phyloP scores from a whole-genome alignment of 23 tunicate species.

The Halocynthia roretzi region DNA sequence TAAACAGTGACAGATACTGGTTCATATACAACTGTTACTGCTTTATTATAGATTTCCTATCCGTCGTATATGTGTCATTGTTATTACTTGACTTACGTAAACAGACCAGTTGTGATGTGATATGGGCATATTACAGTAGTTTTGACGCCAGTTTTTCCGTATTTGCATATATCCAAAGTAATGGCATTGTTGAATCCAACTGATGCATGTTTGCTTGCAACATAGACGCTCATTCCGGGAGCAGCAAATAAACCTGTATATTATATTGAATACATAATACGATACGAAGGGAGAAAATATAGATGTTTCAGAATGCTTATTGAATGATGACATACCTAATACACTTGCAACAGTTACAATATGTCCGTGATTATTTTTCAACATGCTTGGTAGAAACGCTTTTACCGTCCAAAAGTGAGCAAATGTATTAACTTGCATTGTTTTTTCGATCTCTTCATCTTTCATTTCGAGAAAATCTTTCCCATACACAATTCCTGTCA shows the following conservation, averaged over 20 bases:
- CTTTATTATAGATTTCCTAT: too few relatives aligned
- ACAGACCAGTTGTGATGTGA: slow-evolving; percentile 75
- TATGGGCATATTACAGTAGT: slow-evolving; percentile 83
- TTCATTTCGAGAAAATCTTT: slow-evolving; percentile 52
- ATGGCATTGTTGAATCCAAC: slow-evolving; percentile 68
- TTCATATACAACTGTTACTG: too few relatives aligned
- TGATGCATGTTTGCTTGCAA: slow-evolving; percentile 71
- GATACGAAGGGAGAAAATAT: neutral
- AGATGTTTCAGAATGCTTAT: too few relatives aligned
- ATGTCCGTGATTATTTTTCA: slow-evolving; percentile 68
- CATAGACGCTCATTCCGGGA: slow-evolving; percentile 81
- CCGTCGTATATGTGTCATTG: too few relatives aligned
- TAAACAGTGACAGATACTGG: too few relatives aligned
- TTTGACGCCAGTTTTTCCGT: slow-evolving; percentile 40
- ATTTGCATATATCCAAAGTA: slow-evolving; percentile 45
- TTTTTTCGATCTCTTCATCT: slow-evolving; percentile 53
- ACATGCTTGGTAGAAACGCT: slow-evolving; percentile 62
- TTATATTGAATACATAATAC: slow-evolving; percentile 5
- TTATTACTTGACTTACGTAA: slow-evolving; percentile 29
- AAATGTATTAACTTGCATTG: slow-evolving; percentile 64
- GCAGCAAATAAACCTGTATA: slow-evolving; percentile 53
- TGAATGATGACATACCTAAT: slow-evolving; percentile 28
- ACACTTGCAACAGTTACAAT: slow-evolving; percentile 58
- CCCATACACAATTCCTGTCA: slow-evolving; percentile 58
- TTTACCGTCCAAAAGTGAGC: slow-evolving; percentile 65